phyloP scores from a whole-genome alignment of 2,113 vertebrate genomes.

The Panthera leo region DNA sequence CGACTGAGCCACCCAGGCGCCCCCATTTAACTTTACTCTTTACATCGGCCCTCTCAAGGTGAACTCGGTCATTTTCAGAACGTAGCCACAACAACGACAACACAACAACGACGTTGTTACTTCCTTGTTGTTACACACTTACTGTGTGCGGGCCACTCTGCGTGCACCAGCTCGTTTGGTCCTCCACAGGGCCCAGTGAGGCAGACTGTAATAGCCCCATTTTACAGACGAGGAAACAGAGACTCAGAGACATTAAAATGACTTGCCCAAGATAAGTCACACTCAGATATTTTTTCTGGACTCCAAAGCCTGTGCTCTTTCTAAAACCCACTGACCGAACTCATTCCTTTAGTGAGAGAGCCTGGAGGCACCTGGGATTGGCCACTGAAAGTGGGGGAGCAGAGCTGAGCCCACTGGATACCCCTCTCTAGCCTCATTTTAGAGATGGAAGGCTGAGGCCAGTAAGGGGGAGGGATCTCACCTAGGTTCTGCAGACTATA shows the following conservation, averaged over 20 bases:
- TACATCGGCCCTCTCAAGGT: neutral
- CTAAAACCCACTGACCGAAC: neutral
- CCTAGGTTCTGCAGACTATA: neutral
- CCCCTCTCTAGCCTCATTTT: neutral
- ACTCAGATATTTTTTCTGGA: neutral
- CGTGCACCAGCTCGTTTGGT: fast-evolving
- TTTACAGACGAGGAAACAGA: neutral
- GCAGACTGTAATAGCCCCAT: neutral
- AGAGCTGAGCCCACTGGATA: neutral
- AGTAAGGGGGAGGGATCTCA: neutral
- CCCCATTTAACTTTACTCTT: neutral
- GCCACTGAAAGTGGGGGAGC: neutral
- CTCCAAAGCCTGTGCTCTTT: neutral
- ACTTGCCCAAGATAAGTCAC: neutral
- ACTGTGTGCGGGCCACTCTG: neutral
- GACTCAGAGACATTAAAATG: neutral
- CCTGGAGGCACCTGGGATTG: neutral
- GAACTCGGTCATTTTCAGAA: neutral
- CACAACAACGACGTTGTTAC: neutral
- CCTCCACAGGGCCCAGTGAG: neutral
- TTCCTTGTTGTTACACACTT: neutral
- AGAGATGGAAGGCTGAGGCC: neutral
- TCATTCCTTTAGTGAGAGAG: neutral
- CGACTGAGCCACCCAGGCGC: no score
- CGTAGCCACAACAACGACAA: neutral